phyloP scores from a whole-genome alignment of 2,113 vertebrate genomes.

The Australoheros scitulus region DNA sequence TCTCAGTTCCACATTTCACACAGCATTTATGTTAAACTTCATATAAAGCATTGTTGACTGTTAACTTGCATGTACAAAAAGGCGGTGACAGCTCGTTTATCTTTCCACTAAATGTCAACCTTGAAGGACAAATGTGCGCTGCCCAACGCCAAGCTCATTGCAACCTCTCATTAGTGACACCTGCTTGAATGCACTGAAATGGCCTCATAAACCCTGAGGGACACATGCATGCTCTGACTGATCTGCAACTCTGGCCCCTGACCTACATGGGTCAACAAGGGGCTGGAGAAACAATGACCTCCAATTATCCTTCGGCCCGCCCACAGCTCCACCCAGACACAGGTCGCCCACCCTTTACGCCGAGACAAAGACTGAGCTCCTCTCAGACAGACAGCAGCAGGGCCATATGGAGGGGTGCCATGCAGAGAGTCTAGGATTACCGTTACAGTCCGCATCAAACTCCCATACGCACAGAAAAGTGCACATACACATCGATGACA shows the following conservation, averaged over 20 bases:
- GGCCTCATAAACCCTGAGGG: neutral
- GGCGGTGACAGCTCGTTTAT: neutral
- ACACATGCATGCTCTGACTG: slow-evolving; percentile 4
- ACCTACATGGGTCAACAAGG: slow-evolving; percentile 67
- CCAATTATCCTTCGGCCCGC: slow-evolving; percentile 58
- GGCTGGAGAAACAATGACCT: slow-evolving; percentile 64
- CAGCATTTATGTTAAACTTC: neutral
- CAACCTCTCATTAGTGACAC: slow-evolving; percentile 42
- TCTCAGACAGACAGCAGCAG: slow-evolving; percentile 66
- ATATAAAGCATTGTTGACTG: neutral
- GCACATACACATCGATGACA: neutral
- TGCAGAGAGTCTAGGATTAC: slow-evolving; percentile 55
- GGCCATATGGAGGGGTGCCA: slow-evolving; percentile 62
- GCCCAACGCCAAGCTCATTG: slow-evolving; percentile 14
- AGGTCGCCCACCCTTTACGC: slow-evolving; percentile 37
- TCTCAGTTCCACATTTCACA: neutral
- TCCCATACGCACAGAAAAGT: neutral
- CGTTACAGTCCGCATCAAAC: slow-evolving; percentile 16
- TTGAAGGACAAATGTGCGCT: neutral
- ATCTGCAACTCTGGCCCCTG: slow-evolving; percentile 48
- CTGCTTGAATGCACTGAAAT: slow-evolving; percentile 56
- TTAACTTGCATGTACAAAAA: neutral
- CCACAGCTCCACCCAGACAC: slow-evolving; percentile 64
- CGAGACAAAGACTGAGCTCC: slow-evolving; percentile 67
- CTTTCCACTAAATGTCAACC: neutral